Conservation (phyloP, 2,113 vertebrate genomes). For the Engystomops pustulosus region DNA sequence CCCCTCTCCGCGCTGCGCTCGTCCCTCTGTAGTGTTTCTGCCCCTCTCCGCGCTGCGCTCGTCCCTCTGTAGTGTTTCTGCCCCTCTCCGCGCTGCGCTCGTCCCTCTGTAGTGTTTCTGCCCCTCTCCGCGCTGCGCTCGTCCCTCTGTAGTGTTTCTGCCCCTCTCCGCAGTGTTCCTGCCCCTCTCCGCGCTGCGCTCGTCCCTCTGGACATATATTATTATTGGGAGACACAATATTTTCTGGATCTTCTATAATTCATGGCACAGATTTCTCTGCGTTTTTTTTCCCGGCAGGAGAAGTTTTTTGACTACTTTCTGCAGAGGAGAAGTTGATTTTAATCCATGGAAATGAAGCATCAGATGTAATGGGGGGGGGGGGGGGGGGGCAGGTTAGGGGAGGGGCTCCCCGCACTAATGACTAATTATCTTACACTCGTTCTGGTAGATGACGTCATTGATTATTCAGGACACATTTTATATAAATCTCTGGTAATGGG, state of each 20-base stretch:
- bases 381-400: slow-evolving; percentile 45
- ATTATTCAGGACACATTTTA: slow-evolving; percentile 73
- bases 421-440: slow-evolving; percentile 74
- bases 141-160: background rate
- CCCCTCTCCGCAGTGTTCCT: background rate
- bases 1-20: no score
- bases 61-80: background rate
- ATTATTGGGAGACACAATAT: background rate
- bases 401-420: slow-evolving; percentile 69
- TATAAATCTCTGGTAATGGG: slow-evolving; percentile 72
- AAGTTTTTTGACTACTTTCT: slow-evolving; percentile 38
- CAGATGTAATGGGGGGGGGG: slow-evolving; percentile 55
- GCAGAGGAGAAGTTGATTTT: slow-evolving; percentile 62
- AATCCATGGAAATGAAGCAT: slow-evolving; percentile 53
- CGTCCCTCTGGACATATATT: background rate
- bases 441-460: slow-evolving; percentile 72
- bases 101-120: no score
- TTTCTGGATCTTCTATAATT: slow-evolving; percentile 18
- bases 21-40: no score
- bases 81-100: background rate
- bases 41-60: background rate
- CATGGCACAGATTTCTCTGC: background rate
- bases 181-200: no score
- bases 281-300: background rate
- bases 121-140: background rate